Percentiles rank a stretch among this genome's conserved stretches.
Evolutionary conservation across 2,113 vertebrate genomes (phyloP).

Genomic region (Saguinus midas): DNA sequence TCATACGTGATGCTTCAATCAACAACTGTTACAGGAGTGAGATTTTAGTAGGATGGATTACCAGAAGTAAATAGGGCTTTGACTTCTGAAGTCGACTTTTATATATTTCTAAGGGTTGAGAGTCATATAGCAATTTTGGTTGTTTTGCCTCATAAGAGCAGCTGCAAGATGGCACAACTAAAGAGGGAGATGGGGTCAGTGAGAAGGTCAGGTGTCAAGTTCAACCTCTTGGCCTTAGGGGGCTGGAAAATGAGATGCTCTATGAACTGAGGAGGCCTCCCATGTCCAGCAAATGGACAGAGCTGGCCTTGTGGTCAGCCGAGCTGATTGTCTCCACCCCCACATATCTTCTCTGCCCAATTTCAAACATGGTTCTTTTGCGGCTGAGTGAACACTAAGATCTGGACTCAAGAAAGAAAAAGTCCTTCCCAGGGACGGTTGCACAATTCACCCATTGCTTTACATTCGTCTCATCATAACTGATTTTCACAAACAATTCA

Average conservation of each 20-base stretch:
- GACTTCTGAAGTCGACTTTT: neutral
- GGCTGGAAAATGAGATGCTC: neutral
- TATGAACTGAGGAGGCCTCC: neutral
- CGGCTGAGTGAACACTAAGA: neutral
- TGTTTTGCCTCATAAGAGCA: neutral
- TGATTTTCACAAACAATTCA: neutral
- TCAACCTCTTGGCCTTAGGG: neutral
- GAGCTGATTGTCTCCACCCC: neutral
- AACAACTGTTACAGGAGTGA: neutral
- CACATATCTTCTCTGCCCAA: neutral
- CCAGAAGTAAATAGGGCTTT: neutral
- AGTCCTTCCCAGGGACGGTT: neutral
- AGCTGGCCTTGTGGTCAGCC: neutral
- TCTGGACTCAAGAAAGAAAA: neutral
- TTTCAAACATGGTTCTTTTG: neutral
- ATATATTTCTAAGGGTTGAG: neutral
- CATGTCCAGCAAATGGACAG: neutral
- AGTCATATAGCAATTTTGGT: neutral
- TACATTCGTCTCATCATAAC: neutral
- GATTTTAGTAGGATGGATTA: neutral
- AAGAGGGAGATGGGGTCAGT: rapidly evolving
- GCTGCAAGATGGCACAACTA: rapidly evolving
- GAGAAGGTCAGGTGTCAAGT: neutral
- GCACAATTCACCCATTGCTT: neutral
- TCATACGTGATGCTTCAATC: neutral